Percentiles rank a stretch among this genome's conserved stretches.
Evolutionary conservation across 2,797 vertebrate species (phyloP).

Genomic region (Apodemus agrarius): DNA sequence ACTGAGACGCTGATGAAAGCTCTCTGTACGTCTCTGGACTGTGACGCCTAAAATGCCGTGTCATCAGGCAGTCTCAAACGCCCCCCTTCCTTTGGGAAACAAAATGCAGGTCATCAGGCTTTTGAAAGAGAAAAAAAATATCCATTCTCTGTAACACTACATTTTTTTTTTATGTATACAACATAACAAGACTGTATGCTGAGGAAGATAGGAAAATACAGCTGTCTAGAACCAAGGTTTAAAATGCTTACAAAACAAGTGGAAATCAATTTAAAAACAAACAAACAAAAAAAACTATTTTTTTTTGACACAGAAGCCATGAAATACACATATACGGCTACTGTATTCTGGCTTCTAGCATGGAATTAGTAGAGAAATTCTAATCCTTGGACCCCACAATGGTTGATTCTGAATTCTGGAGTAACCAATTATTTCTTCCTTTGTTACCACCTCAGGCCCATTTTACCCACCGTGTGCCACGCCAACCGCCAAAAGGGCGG

Average conservation of each 20-base stretch:
- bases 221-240: background rate
- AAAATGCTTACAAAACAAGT: background rate
- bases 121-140: constrained; percentile 22
- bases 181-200: background rate
- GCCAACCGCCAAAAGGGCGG: background rate
- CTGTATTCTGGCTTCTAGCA: background rate
- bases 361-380: background rate
- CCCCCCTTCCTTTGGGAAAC: background rate
- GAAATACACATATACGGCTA: background rate
- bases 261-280: background rate
- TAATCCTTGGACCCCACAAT: background rate
- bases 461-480: background rate
- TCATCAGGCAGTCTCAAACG: background rate
- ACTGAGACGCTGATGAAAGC: background rate
- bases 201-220: background rate
- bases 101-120: background rate
- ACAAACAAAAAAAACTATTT: background rate
- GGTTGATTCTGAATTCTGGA: background rate
- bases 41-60: background rate
- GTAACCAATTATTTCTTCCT: background rate
- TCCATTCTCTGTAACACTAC: background rate
- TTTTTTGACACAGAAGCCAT: background rate
- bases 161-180: background rate
- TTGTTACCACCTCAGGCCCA: background rate
- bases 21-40: background rate